phyloP scores from a whole-genome alignment of 2,888 invertebrate genomes.

The Schrankia costaestrigalis region DNA sequence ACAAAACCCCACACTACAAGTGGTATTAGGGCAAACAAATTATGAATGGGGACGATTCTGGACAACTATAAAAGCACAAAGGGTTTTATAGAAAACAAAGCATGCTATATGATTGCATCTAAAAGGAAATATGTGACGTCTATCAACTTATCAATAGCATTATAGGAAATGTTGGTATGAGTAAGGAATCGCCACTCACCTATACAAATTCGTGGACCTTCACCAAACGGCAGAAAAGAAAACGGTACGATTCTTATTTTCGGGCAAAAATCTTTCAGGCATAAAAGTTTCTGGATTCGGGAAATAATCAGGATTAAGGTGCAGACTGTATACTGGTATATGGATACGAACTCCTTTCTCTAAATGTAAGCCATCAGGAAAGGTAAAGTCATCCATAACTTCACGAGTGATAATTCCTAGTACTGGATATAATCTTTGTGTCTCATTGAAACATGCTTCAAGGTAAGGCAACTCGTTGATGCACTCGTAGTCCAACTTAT shows the following conservation, averaged over 20 bases:
- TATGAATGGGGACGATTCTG: too few species aligned
- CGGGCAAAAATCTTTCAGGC: conserved; percentile 55
- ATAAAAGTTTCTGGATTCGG: conserved; percentile 50
- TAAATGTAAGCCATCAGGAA: conserved; percentile 47
- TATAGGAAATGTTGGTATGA: too few species aligned
- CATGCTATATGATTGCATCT: too few species aligned
- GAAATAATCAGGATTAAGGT: conserved; percentile 49
- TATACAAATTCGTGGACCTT: conserved; percentile 60
- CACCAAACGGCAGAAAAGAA: conserved; percentile 64
- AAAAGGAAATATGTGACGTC: too few species aligned
- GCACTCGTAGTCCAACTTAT: conserved; percentile 41
- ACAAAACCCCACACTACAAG: too few species aligned
- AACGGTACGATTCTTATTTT: conserved; percentile 47
- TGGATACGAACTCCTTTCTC: conserved; percentile 55
- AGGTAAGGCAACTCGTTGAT: conserved; percentile 41
- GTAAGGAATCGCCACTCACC: too few species aligned
- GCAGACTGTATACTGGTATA: conserved; percentile 53
- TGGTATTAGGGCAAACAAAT: too few species aligned
- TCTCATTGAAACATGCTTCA: conserved; percentile 49
- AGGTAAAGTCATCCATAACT: conserved; percentile 48
- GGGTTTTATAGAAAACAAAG: too few species aligned
- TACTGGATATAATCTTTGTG: conserved; percentile 56
- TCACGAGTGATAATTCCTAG: conserved; percentile 50
- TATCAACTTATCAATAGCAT: too few species aligned
- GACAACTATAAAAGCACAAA: too few species aligned